These are phyloP conservation scores for Etheostoma nigrum DNA, from an alignment of 2,797 vertebrate species.

Conservation along the genomic window DNA sequence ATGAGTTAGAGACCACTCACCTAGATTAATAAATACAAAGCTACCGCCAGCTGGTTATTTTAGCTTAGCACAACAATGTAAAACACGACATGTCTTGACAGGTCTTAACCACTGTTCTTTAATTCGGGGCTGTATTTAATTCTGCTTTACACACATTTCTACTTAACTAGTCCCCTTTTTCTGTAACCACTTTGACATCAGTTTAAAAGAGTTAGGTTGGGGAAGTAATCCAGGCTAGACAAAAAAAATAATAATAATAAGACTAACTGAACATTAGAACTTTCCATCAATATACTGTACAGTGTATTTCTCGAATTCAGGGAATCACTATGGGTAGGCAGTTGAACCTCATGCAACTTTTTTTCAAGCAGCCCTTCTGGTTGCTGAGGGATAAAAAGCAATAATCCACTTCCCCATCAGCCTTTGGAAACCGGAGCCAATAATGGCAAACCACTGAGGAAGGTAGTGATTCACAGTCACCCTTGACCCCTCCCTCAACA, in stretches of 20 bases:
- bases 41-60: no score
- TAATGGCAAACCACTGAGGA: slow-evolving; percentile 43
- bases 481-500: slow-evolving; percentile 29
- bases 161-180: not conserved
- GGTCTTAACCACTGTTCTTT: slow-evolving; percentile 14
- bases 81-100: no score
- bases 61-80: no score
- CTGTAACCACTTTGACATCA: not conserved
- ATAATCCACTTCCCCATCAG: slow-evolving; percentile 41
- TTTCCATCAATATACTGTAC: not conserved
- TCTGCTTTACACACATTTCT: not conserved
- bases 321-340: not conserved
- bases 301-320: not conserved
- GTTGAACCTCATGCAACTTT: not conserved
- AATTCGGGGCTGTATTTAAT: slow-evolving; percentile 9
- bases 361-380: not conserved
- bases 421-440: slow-evolving; percentile 32
- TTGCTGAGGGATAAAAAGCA: slow-evolving; percentile 44
- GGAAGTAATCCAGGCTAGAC: not conserved
- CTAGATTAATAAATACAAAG: no score
- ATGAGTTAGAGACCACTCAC: no score
- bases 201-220: not conserved
- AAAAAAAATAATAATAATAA: not conserved
- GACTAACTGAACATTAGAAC: not conserved
- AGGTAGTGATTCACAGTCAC: slow-evolving; percentile 60